These are phyloP conservation scores for Xanthorhoe designata DNA, from an alignment of 2,888 invertebrate species.

Conservation along the genomic window DNA sequence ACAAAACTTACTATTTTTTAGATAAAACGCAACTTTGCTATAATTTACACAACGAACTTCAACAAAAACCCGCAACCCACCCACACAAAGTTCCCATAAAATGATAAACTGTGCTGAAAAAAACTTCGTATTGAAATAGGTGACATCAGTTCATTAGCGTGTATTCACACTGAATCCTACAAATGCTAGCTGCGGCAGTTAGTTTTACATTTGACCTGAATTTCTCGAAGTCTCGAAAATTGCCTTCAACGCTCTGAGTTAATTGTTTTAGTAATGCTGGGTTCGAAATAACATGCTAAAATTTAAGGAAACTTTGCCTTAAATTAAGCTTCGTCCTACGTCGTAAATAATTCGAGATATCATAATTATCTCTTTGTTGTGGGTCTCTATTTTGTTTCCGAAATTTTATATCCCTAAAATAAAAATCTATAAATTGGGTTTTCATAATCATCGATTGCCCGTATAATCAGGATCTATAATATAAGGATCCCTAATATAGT, in stretches of 20 bases:
- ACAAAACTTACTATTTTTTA: too few species aligned
- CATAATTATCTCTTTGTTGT: neutral
- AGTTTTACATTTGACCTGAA: conserved; percentile 26
- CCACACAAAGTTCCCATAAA: conserved; percentile 13
- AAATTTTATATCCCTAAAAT: too few species aligned
- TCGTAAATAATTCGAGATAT: neutral
- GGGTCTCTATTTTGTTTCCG: too few species aligned
- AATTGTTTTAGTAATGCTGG: neutral
- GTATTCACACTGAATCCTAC: conserved; percentile 26
- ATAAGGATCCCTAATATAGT: too few species aligned
- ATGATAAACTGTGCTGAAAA: conserved; percentile 13
- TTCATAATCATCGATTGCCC: too few species aligned
- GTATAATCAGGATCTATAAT: too few species aligned
- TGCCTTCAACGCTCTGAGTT: neutral
- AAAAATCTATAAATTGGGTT: too few species aligned
- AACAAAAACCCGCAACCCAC: conserved; percentile 1
- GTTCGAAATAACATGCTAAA: neutral
- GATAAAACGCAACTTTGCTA: neutral
- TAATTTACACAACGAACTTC: neutral
- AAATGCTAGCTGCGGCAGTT: conserved; percentile 20
- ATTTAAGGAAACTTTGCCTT: neutral
- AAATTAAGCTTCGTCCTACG: neutral
- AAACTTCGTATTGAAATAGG: conserved; percentile 23
- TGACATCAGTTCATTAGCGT: conserved; percentile 28
- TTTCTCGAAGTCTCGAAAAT: conserved; percentile 15